Evolutionary conservation across 1,140 invertebrate genomes (phyloP), one percentile per base, ranked within the genome.

Genomic region (Atta colombica): DNA sequence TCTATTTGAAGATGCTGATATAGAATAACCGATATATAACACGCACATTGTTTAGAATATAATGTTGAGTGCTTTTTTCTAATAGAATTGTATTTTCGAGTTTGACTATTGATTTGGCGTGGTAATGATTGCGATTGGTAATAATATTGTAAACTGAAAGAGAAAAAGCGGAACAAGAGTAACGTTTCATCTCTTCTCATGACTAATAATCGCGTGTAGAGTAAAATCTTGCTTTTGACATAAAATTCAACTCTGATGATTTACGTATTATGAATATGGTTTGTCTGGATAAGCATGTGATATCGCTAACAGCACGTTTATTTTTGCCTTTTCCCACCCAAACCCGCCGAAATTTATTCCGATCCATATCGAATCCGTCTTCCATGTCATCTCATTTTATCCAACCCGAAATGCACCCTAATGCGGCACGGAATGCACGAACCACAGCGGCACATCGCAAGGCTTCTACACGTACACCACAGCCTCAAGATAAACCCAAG

Each of bases 371-470:
- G 39, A 49, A 88, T 89, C 85, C 66, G 12, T 72, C 63, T 12
- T 60, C 68, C 72, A 53, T 39, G 45, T 86, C 85, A 49, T 85
- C 71, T 39, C 51, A 31, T 71, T 21, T 84, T 53, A 53, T n/a
- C 65, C 4, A 14, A 5, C 16, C n/a, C 80, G 10, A 55, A 86
- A 88, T 87, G 90, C 91, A 92, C 89, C 91, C 89, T 91, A 93
- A 94, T 93, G 94, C 94, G 94, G 93, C 94, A 94, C 94, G 94
- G 94, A 94, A 94, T 94, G 94, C 93, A 94, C 93, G 89, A 93
- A 94, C 90, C 88, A 90, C 93, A 95, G 94, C 92, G 90, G 90
- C 93, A 94, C 93, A 92, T 89, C 94, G 94, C 93, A 95, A 95
- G 93, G 92, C 93, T 94, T 94, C 94, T 82, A 93, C 93, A 92